Evolutionary conservation across 53 echinoderm and acorn worm genomes (phyloP).

Genomic region (Henricia sp.): DNA sequence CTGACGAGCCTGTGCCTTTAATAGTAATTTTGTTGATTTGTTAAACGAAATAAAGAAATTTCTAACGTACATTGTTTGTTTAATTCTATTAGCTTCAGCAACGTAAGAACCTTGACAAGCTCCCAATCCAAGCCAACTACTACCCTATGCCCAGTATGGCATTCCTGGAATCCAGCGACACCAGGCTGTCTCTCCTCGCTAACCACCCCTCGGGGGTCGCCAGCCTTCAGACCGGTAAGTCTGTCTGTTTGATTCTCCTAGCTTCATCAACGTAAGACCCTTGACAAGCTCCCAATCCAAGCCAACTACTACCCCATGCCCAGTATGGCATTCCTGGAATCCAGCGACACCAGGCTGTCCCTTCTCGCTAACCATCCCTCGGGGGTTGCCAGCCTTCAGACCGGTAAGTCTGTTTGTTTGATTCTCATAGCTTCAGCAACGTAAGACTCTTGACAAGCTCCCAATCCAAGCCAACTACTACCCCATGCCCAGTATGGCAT

Average conservation of each 20-base stretch:
- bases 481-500: constrained; percentile 93
- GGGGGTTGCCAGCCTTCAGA: constrained; percentile 82
- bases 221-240: constrained; percentile 79
- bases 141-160: constrained; percentile 96
- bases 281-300: constrained; percentile 86
- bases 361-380: constrained; percentile 68
- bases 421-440: constrained; percentile 84
- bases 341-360: constrained; percentile 40
- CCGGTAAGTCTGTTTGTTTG: constrained; percentile 76
- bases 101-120: constrained; percentile 78
- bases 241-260: no score
- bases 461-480: constrained; percentile 95
- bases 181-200: not conserved
- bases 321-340: constrained; percentile 86
- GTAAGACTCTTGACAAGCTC: constrained; percentile 81
- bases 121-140: constrained; percentile 91
- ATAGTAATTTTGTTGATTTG: no score
- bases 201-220: constrained; percentile 85
- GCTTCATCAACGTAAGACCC: constrained; percentile 87
- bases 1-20: no score
- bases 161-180: constrained; percentile 75
- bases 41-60: no score
- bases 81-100: constrained; percentile 87
- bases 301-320: constrained; percentile 97
- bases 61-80: no score